phyloP scores from a whole-genome alignment of 1,140 invertebrate genomes.

The Leptinotarsa texana region DNA sequence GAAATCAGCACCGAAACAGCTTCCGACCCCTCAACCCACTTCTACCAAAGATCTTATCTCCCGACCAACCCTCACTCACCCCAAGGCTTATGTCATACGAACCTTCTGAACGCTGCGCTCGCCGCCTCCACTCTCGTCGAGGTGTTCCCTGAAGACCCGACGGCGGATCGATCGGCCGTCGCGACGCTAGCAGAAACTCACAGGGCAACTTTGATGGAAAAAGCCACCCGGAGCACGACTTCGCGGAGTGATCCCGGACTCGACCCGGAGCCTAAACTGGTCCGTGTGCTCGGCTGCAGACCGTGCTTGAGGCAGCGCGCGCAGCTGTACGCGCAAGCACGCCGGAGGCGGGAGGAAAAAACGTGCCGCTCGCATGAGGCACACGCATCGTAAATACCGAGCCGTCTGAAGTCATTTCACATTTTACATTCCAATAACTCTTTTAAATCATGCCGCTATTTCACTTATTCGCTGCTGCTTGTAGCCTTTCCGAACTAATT shows the following conservation, averaged over 20 bases:
- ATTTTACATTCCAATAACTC: not conserved
- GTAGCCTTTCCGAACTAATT: too few species aligned
- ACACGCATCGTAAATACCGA: not conserved
- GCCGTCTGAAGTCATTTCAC: not conserved
- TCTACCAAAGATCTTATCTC: too few species aligned
- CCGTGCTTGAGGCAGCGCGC: constrained; percentile 35
- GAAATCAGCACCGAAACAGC: too few species aligned
- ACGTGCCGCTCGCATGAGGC: constrained; percentile 3
- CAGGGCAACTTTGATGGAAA: not conserved
- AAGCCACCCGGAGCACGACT: not conserved
- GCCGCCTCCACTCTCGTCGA: not conserved
- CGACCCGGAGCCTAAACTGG: constrained; percentile 43
- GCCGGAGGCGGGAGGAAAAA: not conserved
- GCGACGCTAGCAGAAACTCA: not conserved
- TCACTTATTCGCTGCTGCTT: too few species aligned
- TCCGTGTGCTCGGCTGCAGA: constrained; percentile 39
- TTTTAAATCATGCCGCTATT: too few species aligned
- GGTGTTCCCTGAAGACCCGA: not conserved
- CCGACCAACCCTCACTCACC: not conserved
- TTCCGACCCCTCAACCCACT: too few species aligned
- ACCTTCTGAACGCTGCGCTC: not conserved
- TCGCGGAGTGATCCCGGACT: constrained; percentile 41
- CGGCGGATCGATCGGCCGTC: constrained; percentile 1
- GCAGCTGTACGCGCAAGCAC: constrained; percentile 4
- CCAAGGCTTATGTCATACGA: not conserved